Evolutionary conservation across 1,140 invertebrate species (phyloP).

Genomic region (Gryon sp.): DNA sequence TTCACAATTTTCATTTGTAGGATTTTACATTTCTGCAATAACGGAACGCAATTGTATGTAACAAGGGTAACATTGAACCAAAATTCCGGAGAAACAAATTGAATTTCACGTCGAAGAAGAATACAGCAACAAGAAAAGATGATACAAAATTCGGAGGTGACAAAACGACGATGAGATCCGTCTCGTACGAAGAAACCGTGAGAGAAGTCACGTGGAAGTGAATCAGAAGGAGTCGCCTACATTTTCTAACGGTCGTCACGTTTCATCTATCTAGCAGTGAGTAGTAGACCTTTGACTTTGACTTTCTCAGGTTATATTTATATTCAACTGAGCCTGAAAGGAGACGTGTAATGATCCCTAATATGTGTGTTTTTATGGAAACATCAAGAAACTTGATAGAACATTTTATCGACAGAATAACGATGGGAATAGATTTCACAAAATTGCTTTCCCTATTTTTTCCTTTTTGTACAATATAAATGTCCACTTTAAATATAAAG

Average conservation of each 20-base stretch:
- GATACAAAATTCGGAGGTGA: conserved; percentile 30
- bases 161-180: conserved; percentile 38
- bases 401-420: too few relatives aligned
- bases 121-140: conserved; percentile 6
- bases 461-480: too few relatives aligned
- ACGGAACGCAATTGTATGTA: background rate
- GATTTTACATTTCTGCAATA: background rate
- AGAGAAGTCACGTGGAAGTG: conserved; percentile 55
- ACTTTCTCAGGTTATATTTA: conserved; percentile 46
- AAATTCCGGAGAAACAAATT: conserved; percentile 32
- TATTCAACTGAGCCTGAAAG: conserved; percentile 19
- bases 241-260: conserved; percentile 55
- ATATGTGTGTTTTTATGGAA: conserved; percentile 6
- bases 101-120: conserved; percentile 17
- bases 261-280: conserved; percentile 49
- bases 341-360: conserved; percentile 6
- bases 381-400: too few relatives aligned
- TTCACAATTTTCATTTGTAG: conserved; percentile 50
- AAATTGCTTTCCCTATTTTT: too few relatives aligned
- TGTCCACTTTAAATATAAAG: too few relatives aligned
- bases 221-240: conserved; percentile 50
- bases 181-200: conserved; percentile 48
- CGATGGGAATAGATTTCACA: too few relatives aligned
- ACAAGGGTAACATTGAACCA: conserved; percentile 8
- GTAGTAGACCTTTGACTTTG: conserved; percentile 58